A percentile compares a stretch with the other conserved stretches of the same genome.
phyloP scores from a whole-genome alignment of 2,113 vertebrate genomes.

The Limanda limanda region DNA sequence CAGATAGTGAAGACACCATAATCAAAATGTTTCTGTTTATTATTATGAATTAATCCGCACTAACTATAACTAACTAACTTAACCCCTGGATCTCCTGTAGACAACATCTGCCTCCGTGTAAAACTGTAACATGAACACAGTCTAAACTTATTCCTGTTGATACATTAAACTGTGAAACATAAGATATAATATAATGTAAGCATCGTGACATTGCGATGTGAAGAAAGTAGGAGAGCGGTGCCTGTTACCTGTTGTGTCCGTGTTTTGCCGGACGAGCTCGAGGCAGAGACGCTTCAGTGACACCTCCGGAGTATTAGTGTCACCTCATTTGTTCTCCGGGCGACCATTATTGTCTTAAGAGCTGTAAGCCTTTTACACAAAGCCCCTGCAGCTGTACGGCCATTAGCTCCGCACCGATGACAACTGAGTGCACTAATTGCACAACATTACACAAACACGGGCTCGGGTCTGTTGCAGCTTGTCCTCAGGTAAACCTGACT shows the following conservation, averaged over 20 bases:
- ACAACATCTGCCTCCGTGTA: neutral
- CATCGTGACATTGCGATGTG: no score
- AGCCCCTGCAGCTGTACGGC: conserved; percentile 46
- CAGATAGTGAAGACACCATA: neutral
- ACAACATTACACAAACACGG: neutral
- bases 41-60: neutral
- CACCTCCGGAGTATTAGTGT: conserved; percentile 58
- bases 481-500: conserved; percentile 9
- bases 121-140: neutral
- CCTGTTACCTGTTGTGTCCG: conserved; percentile 72
- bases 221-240: conserved; percentile 10
- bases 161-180: neutral
- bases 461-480: neutral
- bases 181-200: no score
- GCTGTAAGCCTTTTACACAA: conserved; percentile 65
- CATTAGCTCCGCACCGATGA: conserved; percentile 12
- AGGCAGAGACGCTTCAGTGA: conserved; percentile 40
- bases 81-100: neutral
- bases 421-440: conserved; percentile 38
- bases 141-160: neutral
- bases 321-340: conserved; percentile 58
- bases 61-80: neutral
- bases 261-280: conserved; percentile 55
- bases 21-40: neutral
- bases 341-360: conserved; percentile 66